Percentiles rank a stretch among this genome's conserved stretches.
Conservation (phyloP, 2,888 invertebrate genomes). For the Sinotaia quadrata region DNA sequence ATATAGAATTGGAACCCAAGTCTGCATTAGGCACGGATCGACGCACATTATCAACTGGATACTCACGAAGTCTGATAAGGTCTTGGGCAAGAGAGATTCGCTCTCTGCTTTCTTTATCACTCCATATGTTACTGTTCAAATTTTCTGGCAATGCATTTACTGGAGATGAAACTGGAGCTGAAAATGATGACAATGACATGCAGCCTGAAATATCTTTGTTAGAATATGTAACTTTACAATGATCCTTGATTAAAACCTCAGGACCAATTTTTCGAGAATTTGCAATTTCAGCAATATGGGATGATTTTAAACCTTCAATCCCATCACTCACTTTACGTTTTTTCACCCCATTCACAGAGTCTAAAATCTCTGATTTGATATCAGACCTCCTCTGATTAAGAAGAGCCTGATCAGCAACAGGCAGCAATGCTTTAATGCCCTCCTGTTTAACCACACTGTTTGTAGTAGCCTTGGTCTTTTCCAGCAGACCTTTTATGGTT, state of each 20-base stretch:
- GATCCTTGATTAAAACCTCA: too few species aligned
- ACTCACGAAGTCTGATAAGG: slow-evolving; percentile 27
- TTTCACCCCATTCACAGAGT: slow-evolving; percentile 15
- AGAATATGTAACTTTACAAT: neutral
- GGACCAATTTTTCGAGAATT: too few species aligned
- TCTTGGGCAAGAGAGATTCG: slow-evolving; percentile 29
- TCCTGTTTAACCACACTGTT: slow-evolving; percentile 15
- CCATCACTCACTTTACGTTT: slow-evolving; percentile 14
- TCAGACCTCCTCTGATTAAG: neutral
- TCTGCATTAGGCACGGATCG: neutral
- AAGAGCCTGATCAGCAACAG: neutral
- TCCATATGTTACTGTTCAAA: neutral
- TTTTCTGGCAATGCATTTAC: neutral
- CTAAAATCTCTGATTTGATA: slow-evolving; percentile 10
- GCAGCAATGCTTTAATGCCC: neutral
- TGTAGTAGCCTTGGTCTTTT: slow-evolving; percentile 22
- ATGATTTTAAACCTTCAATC: neutral
- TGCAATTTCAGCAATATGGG: too few species aligned
- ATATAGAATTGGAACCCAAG: neutral
- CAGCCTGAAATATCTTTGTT: neutral
- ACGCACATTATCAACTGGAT: neutral
- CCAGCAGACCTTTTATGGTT: slow-evolving; percentile 34
- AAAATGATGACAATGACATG: slow-evolving; percentile 14
- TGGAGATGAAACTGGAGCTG: slow-evolving; percentile 8
- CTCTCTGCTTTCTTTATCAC: slow-evolving; percentile 13